A percentile compares a stretch with the other conserved stretches of the same genome.
Evolutionary conservation across 1,140 invertebrate species (phyloP).

Genomic region (Meloidogyne exigua): DNA sequence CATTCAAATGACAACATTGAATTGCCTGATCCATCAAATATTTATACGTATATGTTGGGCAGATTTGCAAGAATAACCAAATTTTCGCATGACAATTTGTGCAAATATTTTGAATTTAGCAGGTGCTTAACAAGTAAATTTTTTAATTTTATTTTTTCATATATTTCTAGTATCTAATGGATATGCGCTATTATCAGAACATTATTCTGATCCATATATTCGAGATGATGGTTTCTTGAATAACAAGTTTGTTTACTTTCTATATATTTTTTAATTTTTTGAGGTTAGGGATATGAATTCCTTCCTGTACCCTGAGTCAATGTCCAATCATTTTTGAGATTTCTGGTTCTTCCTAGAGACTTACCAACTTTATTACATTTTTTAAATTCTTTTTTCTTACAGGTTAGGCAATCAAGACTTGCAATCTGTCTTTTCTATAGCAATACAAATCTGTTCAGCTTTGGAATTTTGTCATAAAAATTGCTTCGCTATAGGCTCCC

Average conservation of each 20-base stretch:
- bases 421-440: conserved; percentile 11
- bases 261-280: too few relatives aligned
- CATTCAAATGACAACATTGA: not conserved
- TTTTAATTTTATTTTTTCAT: conserved; percentile 8
- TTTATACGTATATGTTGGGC: conserved; percentile 26
- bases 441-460: conserved; percentile 28
- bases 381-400: not conserved
- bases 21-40: conserved; percentile 12
- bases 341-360: not conserved
- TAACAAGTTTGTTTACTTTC: not conserved
- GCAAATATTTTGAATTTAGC: conserved; percentile 33
- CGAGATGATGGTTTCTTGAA: conserved; percentile 4
- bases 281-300: too few relatives aligned
- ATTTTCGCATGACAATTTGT: conserved; percentile 31
- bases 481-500: conserved; percentile 30
- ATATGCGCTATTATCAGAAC: conserved; percentile 36
- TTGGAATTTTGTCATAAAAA: conserved; percentile 43
- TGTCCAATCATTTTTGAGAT: not conserved
- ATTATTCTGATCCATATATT: conserved; percentile 27
- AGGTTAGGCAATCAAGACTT: not conserved
- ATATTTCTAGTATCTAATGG: conserved; percentile 34
- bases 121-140: conserved; percentile 28
- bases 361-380: too few relatives aligned
- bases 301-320: too few relatives aligned
- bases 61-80: conserved; percentile 16